Evolutionary conservation across 2,888 invertebrate species (phyloP).

Genomic region (Chelonus formosanus): DNA sequence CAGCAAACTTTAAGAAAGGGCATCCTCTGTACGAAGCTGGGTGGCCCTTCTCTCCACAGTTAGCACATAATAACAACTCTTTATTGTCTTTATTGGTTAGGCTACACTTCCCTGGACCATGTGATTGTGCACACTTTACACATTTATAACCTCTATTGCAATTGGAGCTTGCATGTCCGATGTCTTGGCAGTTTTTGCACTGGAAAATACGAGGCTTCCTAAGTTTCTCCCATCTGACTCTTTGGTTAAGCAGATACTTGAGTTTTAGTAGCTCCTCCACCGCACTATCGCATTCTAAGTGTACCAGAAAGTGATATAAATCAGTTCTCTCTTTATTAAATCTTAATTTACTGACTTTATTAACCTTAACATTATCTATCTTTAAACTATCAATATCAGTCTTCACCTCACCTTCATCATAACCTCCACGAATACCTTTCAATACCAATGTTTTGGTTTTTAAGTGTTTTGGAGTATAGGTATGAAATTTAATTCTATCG

Average conservation of each 20-base stretch:
- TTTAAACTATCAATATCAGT: too few relatives aligned
- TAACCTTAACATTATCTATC: slow-evolving; percentile 5
- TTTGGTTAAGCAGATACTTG: slow-evolving; percentile 10
- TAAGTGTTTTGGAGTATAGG: slow-evolving; percentile 21
- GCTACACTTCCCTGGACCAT: slow-evolving; percentile 12
- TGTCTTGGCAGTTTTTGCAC: slow-evolving; percentile 35
- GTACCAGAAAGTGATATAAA: slow-evolving; percentile 13
- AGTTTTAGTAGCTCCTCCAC: background rate
- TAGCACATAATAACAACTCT: slow-evolving; percentile 21
- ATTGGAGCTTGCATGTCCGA: slow-evolving; percentile 35
- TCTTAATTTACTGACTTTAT: slow-evolving; percentile 11
- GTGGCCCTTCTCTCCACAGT: slow-evolving; percentile 28
- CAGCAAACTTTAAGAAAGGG: slow-evolving; percentile 7
- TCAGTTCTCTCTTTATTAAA: slow-evolving; percentile 15
- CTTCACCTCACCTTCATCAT: background rate
- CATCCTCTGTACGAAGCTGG: slow-evolving; percentile 37
- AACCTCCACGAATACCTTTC: slow-evolving; percentile 22
- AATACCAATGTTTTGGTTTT: slow-evolving; percentile 23
- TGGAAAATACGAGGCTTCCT: slow-evolving; percentile 22
- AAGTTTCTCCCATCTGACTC: slow-evolving; percentile 26
- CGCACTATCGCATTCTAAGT: background rate
- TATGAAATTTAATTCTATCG: slow-evolving; percentile 10
- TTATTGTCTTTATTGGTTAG: background rate
- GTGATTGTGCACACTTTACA: slow-evolving; percentile 29
- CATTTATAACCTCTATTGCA: slow-evolving; percentile 29